Evolutionary conservation across 2,888 invertebrate species (phyloP).

Genomic region (Ectobius pallidus): DNA sequence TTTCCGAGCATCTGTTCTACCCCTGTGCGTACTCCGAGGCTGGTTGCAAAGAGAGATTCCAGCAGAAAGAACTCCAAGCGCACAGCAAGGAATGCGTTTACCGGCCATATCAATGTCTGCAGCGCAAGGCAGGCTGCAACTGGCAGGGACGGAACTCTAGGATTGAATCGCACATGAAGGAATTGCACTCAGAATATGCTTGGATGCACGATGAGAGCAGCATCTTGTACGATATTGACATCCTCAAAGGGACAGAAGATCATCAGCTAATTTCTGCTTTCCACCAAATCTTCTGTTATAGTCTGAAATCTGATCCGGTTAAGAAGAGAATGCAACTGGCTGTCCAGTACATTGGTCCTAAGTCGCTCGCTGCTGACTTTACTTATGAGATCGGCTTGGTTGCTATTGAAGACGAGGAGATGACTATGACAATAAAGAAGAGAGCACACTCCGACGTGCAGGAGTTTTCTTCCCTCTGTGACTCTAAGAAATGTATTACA

Average conservation of each 20-base stretch:
- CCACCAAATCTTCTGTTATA: conserved; percentile 16
- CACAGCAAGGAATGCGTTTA: neutral
- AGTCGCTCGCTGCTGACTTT: neutral
- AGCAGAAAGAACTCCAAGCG: neutral
- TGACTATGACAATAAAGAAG: neutral
- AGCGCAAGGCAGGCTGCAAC: neutral
- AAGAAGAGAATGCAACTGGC: neutral
- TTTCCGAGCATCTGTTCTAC: conserved; percentile 1
- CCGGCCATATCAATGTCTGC: conserved; percentile 9
- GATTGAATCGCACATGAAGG: neutral
- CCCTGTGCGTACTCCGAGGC: neutral
- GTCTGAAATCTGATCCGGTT: neutral
- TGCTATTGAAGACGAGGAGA: neutral
- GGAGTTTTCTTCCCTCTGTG: neutral
- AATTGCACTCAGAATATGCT: neutral
- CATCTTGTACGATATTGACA: neutral
- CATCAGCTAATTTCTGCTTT: neutral
- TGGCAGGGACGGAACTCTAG: conserved; percentile 3
- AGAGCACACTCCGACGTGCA: neutral
- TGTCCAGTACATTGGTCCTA: conserved; percentile 9
- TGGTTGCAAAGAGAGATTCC: neutral
- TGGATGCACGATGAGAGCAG: conserved; percentile 8
- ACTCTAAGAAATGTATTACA: neutral
- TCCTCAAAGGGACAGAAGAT: conserved; percentile 5
- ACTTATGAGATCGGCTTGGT: neutral